A percentile compares a stretch with the other conserved stretches of the same genome.
These are phyloP conservation scores for Malurus cyaneus DNA, from an alignment of 2,113 vertebrate species.

Conservation along the genomic window DNA sequence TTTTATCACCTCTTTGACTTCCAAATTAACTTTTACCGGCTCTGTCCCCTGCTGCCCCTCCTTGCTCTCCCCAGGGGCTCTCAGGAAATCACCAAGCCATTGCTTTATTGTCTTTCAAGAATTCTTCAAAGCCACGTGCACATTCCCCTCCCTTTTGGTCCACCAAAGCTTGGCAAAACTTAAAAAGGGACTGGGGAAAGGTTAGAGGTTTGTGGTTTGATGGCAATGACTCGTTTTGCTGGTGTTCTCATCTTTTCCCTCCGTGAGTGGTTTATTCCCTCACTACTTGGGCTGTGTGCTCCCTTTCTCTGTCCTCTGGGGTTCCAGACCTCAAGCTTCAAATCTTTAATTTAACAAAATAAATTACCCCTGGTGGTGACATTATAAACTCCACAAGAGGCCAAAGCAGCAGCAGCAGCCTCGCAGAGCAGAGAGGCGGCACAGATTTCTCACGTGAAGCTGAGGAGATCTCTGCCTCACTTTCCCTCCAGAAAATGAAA, in stretches of 20 bases:
- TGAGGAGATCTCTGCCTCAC: not conserved
- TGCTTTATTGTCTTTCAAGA: not conserved
- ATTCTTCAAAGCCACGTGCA: not conserved
- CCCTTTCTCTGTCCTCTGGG: not conserved
- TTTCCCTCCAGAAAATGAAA: not conserved
- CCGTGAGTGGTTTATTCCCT: not conserved
- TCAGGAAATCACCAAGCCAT: not conserved
- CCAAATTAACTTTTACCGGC: not conserved
- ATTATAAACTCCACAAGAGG: not conserved
- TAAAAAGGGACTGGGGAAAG: not conserved
- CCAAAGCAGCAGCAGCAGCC: not conserved
- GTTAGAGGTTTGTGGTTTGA: not conserved
- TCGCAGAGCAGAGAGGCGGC: not conserved
- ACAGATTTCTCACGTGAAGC: not conserved
- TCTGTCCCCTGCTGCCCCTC: not conserved
- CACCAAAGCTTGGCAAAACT: not conserved
- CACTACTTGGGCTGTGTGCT: rapidly evolving
- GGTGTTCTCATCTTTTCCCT: not conserved
- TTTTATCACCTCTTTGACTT: not conserved
- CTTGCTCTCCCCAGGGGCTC: not conserved
- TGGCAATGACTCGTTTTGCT: not conserved
- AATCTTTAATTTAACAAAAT: not conserved
- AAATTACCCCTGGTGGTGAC: not conserved
- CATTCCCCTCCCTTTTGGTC: not conserved
- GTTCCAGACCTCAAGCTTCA: not conserved